A percentile compares a stretch with the other conserved stretches of the same genome.
Evolutionary conservation across 2,797 vertebrate species (phyloP).

Genomic region (Microctenopoma stevenorrisi): DNA sequence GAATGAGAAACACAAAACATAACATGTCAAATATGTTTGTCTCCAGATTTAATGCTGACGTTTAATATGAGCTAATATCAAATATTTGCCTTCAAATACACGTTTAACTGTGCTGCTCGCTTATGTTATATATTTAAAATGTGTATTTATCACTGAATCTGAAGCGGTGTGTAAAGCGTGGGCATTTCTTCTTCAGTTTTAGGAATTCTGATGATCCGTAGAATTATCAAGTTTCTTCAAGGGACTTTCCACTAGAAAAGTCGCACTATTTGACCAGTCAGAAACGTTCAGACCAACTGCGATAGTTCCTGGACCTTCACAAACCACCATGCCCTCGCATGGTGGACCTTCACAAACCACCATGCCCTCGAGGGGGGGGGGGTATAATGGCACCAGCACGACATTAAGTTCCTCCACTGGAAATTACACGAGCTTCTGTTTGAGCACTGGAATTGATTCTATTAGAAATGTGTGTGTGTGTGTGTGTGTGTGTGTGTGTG

Average conservation of each 20-base stretch:
- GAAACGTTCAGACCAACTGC: too few species aligned
- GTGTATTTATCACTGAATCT: not conserved
- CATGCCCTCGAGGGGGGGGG: too few species aligned
- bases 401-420: too few species aligned
- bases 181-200: not conserved
- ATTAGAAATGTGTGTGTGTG: not conserved
- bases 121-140: not conserved
- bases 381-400: too few species aligned
- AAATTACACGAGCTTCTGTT: not conserved
- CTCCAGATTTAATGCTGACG: conserved; percentile 16
- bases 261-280: too few species aligned
- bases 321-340: too few species aligned
- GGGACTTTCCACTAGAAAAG: too few species aligned
- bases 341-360: too few species aligned
- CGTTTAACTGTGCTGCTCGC: conserved; percentile 36
- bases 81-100: conserved; percentile 81
- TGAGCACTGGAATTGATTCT: not conserved
- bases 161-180: not conserved
- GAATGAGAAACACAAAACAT: not conserved
- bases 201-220: not conserved
- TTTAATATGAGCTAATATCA: conserved; percentile 44
- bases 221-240: not conserved
- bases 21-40: conserved; percentile 1
- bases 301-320: too few species aligned
- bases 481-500: not conserved